These are phyloP conservation scores for Charina bottae DNA, from an alignment of 2,113 vertebrate genomes.

Conservation along the genomic window DNA sequence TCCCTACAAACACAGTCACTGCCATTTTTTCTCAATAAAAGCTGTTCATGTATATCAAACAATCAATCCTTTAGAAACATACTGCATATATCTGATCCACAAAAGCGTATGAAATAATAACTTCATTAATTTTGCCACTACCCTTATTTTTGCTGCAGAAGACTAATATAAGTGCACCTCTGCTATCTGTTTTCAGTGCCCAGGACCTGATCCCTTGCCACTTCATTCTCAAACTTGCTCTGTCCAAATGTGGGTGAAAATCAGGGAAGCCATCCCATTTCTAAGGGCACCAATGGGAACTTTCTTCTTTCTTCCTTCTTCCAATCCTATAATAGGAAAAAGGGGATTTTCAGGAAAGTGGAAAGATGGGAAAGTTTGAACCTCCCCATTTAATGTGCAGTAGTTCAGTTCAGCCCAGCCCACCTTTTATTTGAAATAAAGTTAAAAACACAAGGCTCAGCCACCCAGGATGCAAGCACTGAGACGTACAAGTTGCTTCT, in stretches of 20 bases:
- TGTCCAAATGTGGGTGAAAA: background rate
- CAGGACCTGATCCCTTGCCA: background rate
- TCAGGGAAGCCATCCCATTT: background rate
- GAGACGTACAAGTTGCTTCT: background rate
- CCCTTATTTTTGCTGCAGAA: background rate
- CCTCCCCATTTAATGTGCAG: background rate
- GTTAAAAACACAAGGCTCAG: background rate
- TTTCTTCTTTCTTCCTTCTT: background rate
- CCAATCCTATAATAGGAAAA: background rate
- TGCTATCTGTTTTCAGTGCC: background rate
- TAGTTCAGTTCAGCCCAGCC: background rate
- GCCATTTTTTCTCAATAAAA: background rate
- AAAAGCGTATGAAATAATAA: background rate
- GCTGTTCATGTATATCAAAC: background rate
- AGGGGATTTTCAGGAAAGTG: background rate
- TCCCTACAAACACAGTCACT: background rate
- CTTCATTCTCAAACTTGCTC: background rate
- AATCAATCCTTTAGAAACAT: background rate
- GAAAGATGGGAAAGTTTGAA: background rate
- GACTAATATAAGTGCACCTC: background rate
- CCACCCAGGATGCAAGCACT: background rate
- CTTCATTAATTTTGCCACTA: background rate
- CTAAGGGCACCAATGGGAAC: background rate
- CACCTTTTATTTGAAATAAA: background rate
- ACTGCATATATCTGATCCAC: background rate